These are phyloP conservation scores for Mormyrus iriodes DNA, from an alignment of 2,113 vertebrate genomes.

Conservation along the genomic window DNA sequence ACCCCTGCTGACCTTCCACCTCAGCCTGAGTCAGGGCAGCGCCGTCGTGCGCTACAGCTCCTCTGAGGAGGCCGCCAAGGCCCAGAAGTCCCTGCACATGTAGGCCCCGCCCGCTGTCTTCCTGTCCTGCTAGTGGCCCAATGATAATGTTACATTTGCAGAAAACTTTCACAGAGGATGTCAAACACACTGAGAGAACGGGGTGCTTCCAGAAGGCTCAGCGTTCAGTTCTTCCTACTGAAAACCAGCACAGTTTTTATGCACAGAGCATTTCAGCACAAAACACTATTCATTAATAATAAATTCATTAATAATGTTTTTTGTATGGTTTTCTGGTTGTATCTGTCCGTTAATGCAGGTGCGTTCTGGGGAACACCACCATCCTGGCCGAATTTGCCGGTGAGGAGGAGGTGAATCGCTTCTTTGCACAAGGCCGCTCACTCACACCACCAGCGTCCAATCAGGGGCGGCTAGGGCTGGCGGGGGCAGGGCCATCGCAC, in stretches of 20 bases:
- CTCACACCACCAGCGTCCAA: slow-evolving; percentile 72
- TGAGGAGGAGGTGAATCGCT: slow-evolving; percentile 91
- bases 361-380: slow-evolving; percentile 92
- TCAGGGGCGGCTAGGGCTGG: slow-evolving; percentile 75
- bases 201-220: neutral
- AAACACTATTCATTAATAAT: neutral
- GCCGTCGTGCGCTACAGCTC: slow-evolving; percentile 95
- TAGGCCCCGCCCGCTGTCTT: slow-evolving; percentile 38
- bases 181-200: neutral
- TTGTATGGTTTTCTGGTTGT: neutral
- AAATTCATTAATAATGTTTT: neutral
- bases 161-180: neutral
- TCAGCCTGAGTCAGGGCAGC: slow-evolving; percentile 93
- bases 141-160: neutral
- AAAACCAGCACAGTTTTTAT: neutral
- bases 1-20: slow-evolving; percentile 93
- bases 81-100: slow-evolving; percentile 97
- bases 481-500: slow-evolving; percentile 65
- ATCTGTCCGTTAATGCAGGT: slow-evolving; percentile 57
- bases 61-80: slow-evolving; percentile 92
- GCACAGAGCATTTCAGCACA: neutral
- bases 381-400: slow-evolving; percentile 92
- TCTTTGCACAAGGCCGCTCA: slow-evolving; percentile 89
- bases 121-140: neutral
- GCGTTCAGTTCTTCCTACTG: neutral